Base-by-base conservation (phyloP, 2,113 vertebrate species). In the Tringa solitaria region DNA sequence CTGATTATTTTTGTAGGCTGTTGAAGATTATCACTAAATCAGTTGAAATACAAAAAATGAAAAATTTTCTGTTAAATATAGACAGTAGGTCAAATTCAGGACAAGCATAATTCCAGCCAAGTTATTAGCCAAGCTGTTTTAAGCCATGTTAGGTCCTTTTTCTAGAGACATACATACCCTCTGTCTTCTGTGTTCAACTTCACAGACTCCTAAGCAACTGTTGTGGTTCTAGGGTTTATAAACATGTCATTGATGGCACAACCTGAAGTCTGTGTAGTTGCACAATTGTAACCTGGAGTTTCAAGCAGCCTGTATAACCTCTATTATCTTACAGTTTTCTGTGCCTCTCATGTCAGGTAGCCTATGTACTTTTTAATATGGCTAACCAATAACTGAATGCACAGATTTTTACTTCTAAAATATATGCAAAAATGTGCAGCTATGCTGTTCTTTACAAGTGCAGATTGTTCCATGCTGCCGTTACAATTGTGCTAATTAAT, bases 401-500 rank as follows among this genome's bases (percentile, higher is more conserved):
- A 45, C 51, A 84, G 92, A 59, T 81, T 88, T 94, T 57, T 86
- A 70, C 46, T 94, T 93, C 64, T 60, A 37, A 95, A 88, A 45
- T 68, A 77, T 35, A 75, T 78, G 84, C 79, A 89, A 84, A 94
- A 92, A 72, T 37, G 56, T 93, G 82, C 67, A 84, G 54, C 79
- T 80, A 16, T 83, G 93, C 69, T 86, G 85, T 84, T 94, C 93
- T 91, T 93, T 61, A 54, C 72, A 93, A 94, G 90, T 67, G 75
- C 88, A 93, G 79, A 83, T 76, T 94, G 72, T 95, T 95, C 95
- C 0, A 0, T 83, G 60, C 74, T 91, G 88, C 51, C 67, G 93
- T 90, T 96, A 46, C 79, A 87, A 89, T 79, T 67, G 72, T 83
- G 72, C 84, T 95, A 79, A 96, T 95, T 84, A 78, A 39, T 70